A percentile compares a stretch with the other conserved stretches of the same genome.
phyloP scores from a whole-genome alignment of 2,113 vertebrate genomes.

The Desmodus rotundus region DNA sequence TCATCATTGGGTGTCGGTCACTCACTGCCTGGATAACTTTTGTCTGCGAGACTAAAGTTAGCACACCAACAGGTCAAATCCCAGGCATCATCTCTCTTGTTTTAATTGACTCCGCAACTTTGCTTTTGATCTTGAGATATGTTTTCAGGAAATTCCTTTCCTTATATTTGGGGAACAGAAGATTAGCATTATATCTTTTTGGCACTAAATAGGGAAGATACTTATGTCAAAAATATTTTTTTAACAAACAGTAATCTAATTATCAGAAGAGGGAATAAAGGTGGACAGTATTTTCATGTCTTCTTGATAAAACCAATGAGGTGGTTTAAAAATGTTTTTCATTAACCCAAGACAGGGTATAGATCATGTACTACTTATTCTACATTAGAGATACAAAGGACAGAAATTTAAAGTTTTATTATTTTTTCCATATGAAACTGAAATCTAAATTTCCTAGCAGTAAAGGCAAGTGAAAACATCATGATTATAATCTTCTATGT shows the following conservation, averaged over 20 bases:
- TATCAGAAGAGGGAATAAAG: neutral
- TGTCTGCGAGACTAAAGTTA: neutral
- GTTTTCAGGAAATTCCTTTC: neutral
- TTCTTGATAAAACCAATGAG: neutral
- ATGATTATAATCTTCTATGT: neutral
- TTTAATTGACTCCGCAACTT: neutral
- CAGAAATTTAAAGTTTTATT: neutral
- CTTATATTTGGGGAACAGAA: neutral
- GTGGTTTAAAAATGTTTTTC: neutral
- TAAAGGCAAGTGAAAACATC: slow-evolving; percentile 7
- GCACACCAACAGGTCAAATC: neutral
- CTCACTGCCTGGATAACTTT: neutral
- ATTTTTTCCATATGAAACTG: neutral
- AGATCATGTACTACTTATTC: neutral
- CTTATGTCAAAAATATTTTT: neutral
- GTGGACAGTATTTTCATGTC: neutral
- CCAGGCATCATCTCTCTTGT: neutral
- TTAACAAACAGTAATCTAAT: neutral
- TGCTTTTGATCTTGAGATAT: neutral
- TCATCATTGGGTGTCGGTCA: neutral
- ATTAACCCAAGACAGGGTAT: neutral
- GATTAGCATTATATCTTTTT: neutral
- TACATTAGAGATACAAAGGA: neutral
- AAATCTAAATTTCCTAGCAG: neutral
- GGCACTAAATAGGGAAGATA: neutral